Evolutionary conservation across 2,113 vertebrate species (phyloP).

Genomic region (Nipponia nippon): DNA sequence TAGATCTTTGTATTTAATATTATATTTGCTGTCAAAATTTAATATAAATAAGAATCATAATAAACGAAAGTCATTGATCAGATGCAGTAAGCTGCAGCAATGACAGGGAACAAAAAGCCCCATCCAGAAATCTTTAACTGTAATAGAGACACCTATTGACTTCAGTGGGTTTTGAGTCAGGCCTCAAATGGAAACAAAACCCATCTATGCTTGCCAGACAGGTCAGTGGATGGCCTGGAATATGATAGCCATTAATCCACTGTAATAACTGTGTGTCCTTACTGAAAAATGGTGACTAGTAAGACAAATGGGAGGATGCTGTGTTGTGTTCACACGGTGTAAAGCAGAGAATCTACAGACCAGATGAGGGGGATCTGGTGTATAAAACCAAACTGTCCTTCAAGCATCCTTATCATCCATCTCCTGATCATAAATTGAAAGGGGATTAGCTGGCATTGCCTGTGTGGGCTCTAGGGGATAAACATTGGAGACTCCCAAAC

Average conservation of each 20-base stretch:
- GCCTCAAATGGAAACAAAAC: neutral
- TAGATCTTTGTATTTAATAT: neutral
- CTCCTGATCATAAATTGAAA: neutral
- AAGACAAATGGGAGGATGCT: neutral
- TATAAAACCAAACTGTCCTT: neutral
- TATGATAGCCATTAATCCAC: constrained; percentile 3
- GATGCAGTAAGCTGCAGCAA: neutral
- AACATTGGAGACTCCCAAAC: accelerated
- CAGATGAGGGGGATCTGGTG: neutral
- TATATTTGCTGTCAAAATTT: constrained; percentile 9
- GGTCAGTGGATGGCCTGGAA: neutral
- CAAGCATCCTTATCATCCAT: neutral
- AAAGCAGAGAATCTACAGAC: neutral
- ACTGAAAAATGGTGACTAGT: neutral
- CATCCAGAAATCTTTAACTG: neutral
- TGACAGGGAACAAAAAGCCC: neutral
- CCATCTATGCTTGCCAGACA: neutral
- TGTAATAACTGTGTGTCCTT: neutral
- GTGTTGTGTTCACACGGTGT: accelerated
- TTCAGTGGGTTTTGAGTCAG: neutral
- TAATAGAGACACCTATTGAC: neutral
- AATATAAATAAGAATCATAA: neutral
- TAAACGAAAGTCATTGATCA: constrained; percentile 23
- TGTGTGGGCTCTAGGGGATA: neutral
- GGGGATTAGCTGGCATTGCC: neutral